Evolutionary conservation across 2,797 vertebrate species (phyloP).

Genomic region (Argyrosomus regius): DNA sequence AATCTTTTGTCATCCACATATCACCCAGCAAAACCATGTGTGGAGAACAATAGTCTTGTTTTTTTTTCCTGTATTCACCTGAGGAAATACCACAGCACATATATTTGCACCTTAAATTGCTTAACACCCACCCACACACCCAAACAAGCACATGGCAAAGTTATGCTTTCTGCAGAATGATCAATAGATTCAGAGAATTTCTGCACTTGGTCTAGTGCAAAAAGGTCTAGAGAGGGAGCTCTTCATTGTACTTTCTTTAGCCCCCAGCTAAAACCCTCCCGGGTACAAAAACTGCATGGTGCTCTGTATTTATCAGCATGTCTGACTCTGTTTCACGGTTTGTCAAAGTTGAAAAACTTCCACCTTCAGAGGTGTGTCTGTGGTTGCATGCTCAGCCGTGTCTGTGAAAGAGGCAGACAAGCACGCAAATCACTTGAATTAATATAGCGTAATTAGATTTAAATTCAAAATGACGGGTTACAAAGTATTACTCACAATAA

Average conservation of each 20-base stretch:
- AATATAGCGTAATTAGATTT: conserved; percentile 34
- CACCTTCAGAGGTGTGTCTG: conserved; percentile 42
- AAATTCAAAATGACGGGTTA: conserved; percentile 37
- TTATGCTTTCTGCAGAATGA: conserved; percentile 24
- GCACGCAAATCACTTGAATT: conserved; percentile 25
- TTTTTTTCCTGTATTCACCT: neutral
- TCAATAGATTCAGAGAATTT: conserved; percentile 35
- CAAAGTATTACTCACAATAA: conserved; percentile 24
- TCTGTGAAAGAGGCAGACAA: conserved; percentile 14
- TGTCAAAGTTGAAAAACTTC: conserved; percentile 31
- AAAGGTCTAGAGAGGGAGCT: conserved; percentile 5
- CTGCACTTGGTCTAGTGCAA: conserved; percentile 8
- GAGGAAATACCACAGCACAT: conserved; percentile 24
- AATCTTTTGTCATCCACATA: conserved; percentile 37
- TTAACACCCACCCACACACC: conserved; percentile 1
- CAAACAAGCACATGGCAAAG: conserved; percentile 22
- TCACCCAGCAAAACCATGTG: conserved; percentile 25
- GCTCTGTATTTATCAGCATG: conserved; percentile 32
- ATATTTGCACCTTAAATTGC: conserved; percentile 32
- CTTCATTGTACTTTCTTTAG: conserved; percentile 23
- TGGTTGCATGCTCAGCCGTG: conserved; percentile 12
- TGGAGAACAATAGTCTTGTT: conserved; percentile 11
- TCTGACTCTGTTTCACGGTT: conserved; percentile 40
- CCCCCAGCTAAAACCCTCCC: conserved; percentile 23
- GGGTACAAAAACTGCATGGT: conserved; percentile 12